Base-by-base conservation (phyloP, 2,113 vertebrate species). In the Sapayoa aenigma region DNA sequence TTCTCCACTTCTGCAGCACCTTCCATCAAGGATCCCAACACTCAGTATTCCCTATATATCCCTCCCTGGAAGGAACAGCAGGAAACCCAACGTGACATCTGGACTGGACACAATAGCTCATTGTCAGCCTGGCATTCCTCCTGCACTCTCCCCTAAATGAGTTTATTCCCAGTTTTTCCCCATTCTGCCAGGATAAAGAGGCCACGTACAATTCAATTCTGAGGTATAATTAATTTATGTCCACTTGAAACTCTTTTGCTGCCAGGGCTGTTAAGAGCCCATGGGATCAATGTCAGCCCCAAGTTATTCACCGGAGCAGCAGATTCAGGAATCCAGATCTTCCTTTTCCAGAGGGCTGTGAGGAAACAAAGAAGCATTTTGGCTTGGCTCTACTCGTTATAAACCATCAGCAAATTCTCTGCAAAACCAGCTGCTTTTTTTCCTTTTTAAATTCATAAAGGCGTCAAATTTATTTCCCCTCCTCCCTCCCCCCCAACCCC, bases 371-470 rank as follows among this genome's bases (percentile, higher is more conserved):
- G 96, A 93, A 69, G 44, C 65, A 92, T 97, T 97, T 97, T 97
- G 97, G 95, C 86, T 95, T 63, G 86, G 97, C 96, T 97, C 96
- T 96, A 95, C 96, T 97, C 69, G 93, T 95, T 98, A 98, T 98
- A 97, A 97, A 97, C 96, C 94, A 97, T 96, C 96, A 93, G 96
- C 98, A 93, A 98, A 97, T 97, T 97, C 97, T 98, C 98, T 98
- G 99, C 98, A 99, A 99, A 99, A 99, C 99, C 99, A 99, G 99
- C 98, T 99, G 99, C 99, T 98, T 98, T 97, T 89, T 77, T 96
- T 87, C 94, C 84, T 97, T 97, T 96, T 94, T 78, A 90, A 96
- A 94, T 93, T 94, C 91, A 96, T 97, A 96, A 97, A 98, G 96
- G 97, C 93, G 95, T 98, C 96, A 93, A 94, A 98, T 95, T 98